A percentile compares a stretch with the other conserved stretches of the same genome.
phyloP scores from a whole-genome alignment of 2,888 invertebrate species.

The Acronicta alni region DNA sequence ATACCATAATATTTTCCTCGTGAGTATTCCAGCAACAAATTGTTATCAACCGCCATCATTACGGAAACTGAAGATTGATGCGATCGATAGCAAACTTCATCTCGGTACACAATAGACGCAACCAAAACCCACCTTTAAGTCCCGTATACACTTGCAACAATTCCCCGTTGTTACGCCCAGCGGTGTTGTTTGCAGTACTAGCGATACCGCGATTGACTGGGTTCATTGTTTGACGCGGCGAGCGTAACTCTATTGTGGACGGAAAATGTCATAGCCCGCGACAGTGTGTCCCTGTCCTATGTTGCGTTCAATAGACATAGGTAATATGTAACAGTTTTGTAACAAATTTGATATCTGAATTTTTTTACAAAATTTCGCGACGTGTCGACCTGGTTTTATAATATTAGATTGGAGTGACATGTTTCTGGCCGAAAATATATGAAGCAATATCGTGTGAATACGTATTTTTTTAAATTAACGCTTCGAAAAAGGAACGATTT shows the following conservation, averaged over 20 bases:
- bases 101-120: constrained; percentile 56
- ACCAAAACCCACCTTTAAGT: constrained; percentile 62
- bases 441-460: background rate
- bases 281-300: constrained; percentile 33
- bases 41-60: constrained; percentile 35
- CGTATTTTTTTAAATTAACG: constrained; percentile 31
- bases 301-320: constrained; percentile 37
- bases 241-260: constrained; percentile 69
- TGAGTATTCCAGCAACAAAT: constrained; percentile 3
- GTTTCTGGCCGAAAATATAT: background rate
- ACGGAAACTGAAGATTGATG: constrained; percentile 60
- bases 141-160: constrained; percentile 64
- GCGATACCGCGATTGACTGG: constrained; percentile 77
- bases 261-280: constrained; percentile 65
- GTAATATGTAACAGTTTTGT: constrained; percentile 46
- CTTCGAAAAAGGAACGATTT: constrained; percentile 40
- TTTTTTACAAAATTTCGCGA: constrained; percentile 23
- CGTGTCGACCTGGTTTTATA: constrained; percentile 7
- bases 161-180: constrained; percentile 55
- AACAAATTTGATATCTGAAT: constrained; percentile 18
- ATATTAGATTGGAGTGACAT: constrained; percentile 16
- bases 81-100: constrained; percentile 62
- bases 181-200: constrained; percentile 67
- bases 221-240: constrained; percentile 71
- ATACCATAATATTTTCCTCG: no score